A percentile compares a stretch with the other conserved stretches of the same genome.
Conservation (phyloP, 2,888 invertebrate species). For the Caenorhabditis angaria region DNA sequence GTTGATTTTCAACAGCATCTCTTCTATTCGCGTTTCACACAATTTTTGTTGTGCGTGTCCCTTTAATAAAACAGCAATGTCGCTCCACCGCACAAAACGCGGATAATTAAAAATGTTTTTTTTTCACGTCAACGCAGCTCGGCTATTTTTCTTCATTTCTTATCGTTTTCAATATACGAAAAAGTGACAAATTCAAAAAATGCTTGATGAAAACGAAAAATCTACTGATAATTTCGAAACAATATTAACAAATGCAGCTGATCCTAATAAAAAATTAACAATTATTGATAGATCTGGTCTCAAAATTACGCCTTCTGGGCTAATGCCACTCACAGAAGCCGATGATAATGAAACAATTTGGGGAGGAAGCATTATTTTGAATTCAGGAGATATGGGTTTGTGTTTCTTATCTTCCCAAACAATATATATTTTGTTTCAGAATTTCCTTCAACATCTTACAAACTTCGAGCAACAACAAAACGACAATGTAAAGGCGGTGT, state of each 20-base stretch:
- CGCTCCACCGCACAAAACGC: not conserved
- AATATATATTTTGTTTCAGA: constrained; percentile 17
- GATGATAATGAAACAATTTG: constrained; percentile 32
- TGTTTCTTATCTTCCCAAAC: not conserved
- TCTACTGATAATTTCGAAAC: not conserved
- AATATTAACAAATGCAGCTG: not conserved
- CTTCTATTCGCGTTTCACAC: constrained; percentile 23
- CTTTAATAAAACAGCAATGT: constrained; percentile 34
- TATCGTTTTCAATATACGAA: not conserved
- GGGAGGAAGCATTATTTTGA: constrained; percentile 36
- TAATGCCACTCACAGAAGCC: constrained; percentile 30
- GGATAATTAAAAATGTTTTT: constrained; percentile 24
- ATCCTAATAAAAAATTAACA: not conserved
- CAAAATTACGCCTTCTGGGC: constrained; percentile 19
- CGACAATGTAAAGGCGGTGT: constrained; percentile 10
- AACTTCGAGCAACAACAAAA: constrained; percentile 23
- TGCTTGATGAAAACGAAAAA: not conserved
- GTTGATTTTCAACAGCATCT: constrained; percentile 22
- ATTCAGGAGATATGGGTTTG: constrained; percentile 35
- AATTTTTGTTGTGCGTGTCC: constrained; percentile 14
- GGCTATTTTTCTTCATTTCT: constrained; percentile 6
- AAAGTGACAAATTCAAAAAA: not conserved
- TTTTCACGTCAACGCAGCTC: constrained; percentile 8
- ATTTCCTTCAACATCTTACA: constrained; percentile 20
- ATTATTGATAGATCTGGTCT: constrained; percentile 26